A percentile compares a stretch with the other conserved stretches of the same genome.
phyloP scores from a whole-genome alignment of 2,113 vertebrate species.

The Halichoeres trimaculatus region DNA sequence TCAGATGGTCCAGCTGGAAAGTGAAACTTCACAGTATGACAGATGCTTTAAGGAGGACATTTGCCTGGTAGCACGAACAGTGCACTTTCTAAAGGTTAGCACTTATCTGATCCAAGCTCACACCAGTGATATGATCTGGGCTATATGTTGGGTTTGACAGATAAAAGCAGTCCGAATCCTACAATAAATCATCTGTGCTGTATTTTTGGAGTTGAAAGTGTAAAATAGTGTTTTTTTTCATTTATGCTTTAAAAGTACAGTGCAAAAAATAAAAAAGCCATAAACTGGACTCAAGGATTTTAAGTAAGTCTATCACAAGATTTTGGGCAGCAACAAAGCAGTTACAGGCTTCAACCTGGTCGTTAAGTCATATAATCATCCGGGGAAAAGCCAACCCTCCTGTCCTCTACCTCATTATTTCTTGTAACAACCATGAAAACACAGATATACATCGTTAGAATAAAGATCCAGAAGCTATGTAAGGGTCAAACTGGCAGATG shows the following conservation, averaged over 20 bases:
- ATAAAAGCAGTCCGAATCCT: not conserved
- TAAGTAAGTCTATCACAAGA: not conserved
- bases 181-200: not conserved
- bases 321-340: not conserved
- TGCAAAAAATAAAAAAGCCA: not conserved
- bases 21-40: not conserved
- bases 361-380: not conserved
- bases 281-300: not conserved
- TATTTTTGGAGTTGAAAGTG: not conserved
- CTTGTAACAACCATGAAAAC: not conserved
- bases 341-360: slow-evolving; percentile 3
- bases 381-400: not conserved
- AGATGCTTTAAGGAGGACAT: not conserved
- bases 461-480: not conserved
- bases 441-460: not conserved
- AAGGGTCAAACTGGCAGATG: not conserved
- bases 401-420: not conserved
- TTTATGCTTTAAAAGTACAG: too few relatives aligned
- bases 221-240: too few relatives aligned
- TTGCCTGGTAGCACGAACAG: not conserved
- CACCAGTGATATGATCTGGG: not conserved
- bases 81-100: not conserved
- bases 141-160: not conserved
- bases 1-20: not conserved
- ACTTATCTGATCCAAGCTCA: not conserved